Evolutionary conservation across 2,797 vertebrate genomes (phyloP).

Genomic region (Acomys russatus): DNA sequence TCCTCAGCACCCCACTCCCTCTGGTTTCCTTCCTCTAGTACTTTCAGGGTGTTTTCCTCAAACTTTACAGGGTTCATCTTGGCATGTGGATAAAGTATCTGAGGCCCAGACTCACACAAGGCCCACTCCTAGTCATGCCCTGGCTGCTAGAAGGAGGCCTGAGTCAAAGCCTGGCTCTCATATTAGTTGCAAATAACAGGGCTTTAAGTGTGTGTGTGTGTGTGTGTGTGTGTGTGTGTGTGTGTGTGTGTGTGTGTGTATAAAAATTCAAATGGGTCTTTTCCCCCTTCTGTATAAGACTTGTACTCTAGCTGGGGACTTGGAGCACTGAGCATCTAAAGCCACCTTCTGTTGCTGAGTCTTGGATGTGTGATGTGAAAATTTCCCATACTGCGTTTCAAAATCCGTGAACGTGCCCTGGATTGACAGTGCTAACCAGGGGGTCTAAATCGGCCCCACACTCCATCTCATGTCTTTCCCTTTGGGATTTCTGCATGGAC

Average conservation of each 20-base stretch:
- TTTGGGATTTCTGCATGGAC: accelerated
- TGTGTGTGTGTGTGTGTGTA: too few relatives aligned
- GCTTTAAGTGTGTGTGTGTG: too few relatives aligned
- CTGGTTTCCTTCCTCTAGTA: background rate
- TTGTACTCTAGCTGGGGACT: background rate
- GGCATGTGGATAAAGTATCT: background rate
- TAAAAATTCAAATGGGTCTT: too few relatives aligned
- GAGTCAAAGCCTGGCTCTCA: background rate
- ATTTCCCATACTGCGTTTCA: background rate
- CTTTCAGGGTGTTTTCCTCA: background rate
- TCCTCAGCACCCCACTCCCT: background rate
- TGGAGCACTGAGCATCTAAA: background rate
- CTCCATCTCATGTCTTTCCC: background rate
- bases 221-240: too few relatives aligned
- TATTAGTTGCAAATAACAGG: background rate
- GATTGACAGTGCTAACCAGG: background rate
- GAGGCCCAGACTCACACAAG: background rate
- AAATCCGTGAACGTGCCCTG: background rate
- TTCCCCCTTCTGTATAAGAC: background rate
- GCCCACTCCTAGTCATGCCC: background rate
- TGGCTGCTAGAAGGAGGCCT: background rate
- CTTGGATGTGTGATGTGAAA: background rate
- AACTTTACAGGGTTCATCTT: background rate
- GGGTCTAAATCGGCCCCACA: background rate
- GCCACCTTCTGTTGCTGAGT: background rate